Percentiles rank a stretch among this genome's conserved stretches.
phyloP scores from a whole-genome alignment of 2,888 invertebrate genomes.

The Eulithis prunata region DNA sequence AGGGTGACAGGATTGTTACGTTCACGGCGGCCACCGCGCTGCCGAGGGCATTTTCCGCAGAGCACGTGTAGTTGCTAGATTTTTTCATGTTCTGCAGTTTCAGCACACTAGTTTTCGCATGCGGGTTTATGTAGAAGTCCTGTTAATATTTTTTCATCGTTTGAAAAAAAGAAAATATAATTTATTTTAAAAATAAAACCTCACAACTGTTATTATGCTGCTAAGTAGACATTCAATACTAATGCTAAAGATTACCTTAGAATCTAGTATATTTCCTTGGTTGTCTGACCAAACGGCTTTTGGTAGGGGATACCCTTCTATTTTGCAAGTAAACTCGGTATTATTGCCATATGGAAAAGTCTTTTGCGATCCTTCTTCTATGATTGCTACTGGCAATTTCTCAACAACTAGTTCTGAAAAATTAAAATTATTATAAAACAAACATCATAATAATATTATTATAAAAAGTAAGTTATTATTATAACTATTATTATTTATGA shows the following conservation, averaged over 20 bases:
- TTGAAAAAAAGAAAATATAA: no score
- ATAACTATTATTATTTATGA: no score
- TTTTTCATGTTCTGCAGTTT: conserved; percentile 10
- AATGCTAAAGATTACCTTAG: background rate
- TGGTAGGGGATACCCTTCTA: conserved; percentile 23
- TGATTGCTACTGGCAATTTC: conserved; percentile 16
- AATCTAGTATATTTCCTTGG: conserved; percentile 7
- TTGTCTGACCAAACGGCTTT: conserved; percentile 18
- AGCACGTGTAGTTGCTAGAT: conserved; percentile 19
- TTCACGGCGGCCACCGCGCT: conserved; percentile 4
- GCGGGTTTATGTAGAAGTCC: conserved; percentile 7
- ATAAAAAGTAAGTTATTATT: no score
- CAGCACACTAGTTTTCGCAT: conserved; percentile 9
- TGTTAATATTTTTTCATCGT: background rate
- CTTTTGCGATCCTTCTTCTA: conserved; percentile 7
- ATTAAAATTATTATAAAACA: background rate
- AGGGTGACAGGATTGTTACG: conserved; percentile 23
- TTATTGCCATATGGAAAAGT: conserved; percentile 14
- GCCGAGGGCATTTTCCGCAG: conserved; percentile 17
- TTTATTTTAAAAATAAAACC: no score
- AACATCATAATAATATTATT: no score
- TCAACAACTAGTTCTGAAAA: conserved; percentile 21
- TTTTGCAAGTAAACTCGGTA: conserved; percentile 15
- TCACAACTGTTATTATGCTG: background rate
- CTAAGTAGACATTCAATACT: background rate